phyloP scores from a whole-genome alignment of 1,140 invertebrate genomes.

The Drosophila funebris region DNA sequence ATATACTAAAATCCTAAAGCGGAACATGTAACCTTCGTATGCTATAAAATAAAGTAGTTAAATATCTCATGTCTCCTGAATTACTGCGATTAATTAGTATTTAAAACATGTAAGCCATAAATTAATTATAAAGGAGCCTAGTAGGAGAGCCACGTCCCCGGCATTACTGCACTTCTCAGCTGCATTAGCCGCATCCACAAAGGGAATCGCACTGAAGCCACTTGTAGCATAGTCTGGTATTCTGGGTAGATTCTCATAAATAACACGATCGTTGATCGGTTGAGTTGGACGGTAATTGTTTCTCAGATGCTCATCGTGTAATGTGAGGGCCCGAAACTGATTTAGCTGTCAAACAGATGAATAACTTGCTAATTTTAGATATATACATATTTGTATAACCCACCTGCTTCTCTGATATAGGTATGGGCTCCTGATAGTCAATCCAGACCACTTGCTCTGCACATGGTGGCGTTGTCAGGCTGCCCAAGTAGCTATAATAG shows the following conservation, averaged over 20 bases:
- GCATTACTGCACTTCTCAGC: not conserved
- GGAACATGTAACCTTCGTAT: too few relatives aligned
- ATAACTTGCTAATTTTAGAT: conserved; percentile 2
- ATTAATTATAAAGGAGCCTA: not conserved
- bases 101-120: too few relatives aligned
- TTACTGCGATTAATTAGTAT: too few relatives aligned
- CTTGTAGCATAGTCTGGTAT: not conserved
- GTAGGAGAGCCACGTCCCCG: not conserved
- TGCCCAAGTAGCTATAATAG: conserved; percentile 94
- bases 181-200: conserved; percentile 54
- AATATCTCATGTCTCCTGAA: too few relatives aligned
- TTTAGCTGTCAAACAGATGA: conserved; percentile 86
- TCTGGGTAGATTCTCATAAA: conserved; percentile 66
- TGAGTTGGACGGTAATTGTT: conserved; percentile 92
- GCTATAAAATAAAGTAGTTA: too few relatives aligned
- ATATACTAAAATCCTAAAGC: too few relatives aligned
- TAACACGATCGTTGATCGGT: conserved; percentile 87
- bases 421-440: conserved; percentile 91
- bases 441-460: conserved; percentile 95
- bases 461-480: conserved; percentile 96
- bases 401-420: conserved; percentile 91
- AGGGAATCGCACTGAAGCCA: conserved; percentile 50
- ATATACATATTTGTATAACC: not conserved
- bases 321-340: conserved; percentile 88
- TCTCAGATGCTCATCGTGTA: conserved; percentile 87